Percentiles rank a stretch among this genome's conserved stretches.
These are phyloP conservation scores for Cladorhizidae sp. DNA, from an alignment of 37 sponge, comb jelly and placozoan species.

Conservation along the genomic window DNA sequence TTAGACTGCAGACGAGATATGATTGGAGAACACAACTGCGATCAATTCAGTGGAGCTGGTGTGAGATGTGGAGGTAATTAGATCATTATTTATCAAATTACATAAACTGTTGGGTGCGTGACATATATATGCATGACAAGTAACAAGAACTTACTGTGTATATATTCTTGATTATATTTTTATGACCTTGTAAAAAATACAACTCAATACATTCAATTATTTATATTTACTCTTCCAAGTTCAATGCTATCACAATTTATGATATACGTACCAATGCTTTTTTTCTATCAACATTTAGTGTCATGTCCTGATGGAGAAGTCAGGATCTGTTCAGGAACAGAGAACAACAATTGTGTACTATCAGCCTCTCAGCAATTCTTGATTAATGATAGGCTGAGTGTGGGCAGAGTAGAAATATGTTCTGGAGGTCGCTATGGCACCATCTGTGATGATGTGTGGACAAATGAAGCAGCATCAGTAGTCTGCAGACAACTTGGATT, in stretches of 20 bases:
- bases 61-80: slow-evolving; percentile 35
- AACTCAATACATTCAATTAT: too few species aligned
- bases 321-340: slow-evolving; percentile 5
- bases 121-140: too few species aligned
- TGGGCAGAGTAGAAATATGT: slow-evolving; percentile 55
- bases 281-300: background rate
- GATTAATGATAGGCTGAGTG: slow-evolving; percentile 26
- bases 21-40: slow-evolving; percentile 33
- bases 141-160: too few species aligned
- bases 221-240: too few species aligned
- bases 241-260: too few species aligned
- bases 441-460: slow-evolving; percentile 43
- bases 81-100: background rate
- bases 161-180: too few species aligned
- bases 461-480: slow-evolving; percentile 28
- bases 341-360: slow-evolving; percentile 5
- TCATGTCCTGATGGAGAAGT: slow-evolving; percentile 19
- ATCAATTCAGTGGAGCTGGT: slow-evolving; percentile 34
- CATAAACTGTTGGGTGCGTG: background rate
- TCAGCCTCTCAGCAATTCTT: background rate
- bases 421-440: slow-evolving; percentile 28
- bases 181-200: too few species aligned
- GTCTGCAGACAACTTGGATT: slow-evolving; percentile 43
- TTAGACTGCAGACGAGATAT: slow-evolving; percentile 10
- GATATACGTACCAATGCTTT: background rate